A percentile compares a stretch with the other conserved stretches of the same genome.
These are phyloP conservation scores for Actenoides hombroni DNA, from an alignment of 2,113 vertebrate genomes.

Conservation along the genomic window DNA sequence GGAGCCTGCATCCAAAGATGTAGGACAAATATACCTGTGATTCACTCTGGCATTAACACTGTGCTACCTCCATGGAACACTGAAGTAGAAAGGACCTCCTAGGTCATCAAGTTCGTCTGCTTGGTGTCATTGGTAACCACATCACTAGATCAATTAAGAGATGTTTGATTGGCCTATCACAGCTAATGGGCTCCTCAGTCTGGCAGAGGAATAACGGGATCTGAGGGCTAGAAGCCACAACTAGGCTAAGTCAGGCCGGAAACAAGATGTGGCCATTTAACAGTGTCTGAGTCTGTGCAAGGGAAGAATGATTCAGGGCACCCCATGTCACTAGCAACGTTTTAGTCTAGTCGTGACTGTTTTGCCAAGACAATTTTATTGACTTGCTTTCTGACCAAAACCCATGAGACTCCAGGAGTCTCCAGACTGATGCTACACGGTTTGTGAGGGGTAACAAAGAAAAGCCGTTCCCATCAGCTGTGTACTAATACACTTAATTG, in stretches of 20 bases:
- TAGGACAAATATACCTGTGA: fast-evolving
- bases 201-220: constrained; percentile 28
- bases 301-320: background rate
- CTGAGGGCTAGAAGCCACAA: background rate
- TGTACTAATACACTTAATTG: background rate
- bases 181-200: constrained; percentile 16
- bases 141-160: constrained; percentile 51
- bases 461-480: background rate
- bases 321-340: fast-evolving
- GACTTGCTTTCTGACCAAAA: background rate
- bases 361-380: background rate
- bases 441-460: background rate
- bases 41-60: background rate
- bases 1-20: background rate
- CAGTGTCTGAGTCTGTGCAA: fast-evolving
- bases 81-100: constrained; percentile 12
- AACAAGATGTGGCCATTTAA: background rate
- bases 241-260: background rate
- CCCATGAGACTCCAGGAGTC: background rate
- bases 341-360: background rate
- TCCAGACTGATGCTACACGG: background rate
- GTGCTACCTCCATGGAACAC: fast-evolving
- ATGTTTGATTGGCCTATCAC: constrained; percentile 18
- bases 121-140: constrained; percentile 39
- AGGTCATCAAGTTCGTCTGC: constrained; percentile 29